phyloP scores from a whole-genome alignment of 2,113 vertebrate genomes.

The Neomonachus schauinslandi region DNA sequence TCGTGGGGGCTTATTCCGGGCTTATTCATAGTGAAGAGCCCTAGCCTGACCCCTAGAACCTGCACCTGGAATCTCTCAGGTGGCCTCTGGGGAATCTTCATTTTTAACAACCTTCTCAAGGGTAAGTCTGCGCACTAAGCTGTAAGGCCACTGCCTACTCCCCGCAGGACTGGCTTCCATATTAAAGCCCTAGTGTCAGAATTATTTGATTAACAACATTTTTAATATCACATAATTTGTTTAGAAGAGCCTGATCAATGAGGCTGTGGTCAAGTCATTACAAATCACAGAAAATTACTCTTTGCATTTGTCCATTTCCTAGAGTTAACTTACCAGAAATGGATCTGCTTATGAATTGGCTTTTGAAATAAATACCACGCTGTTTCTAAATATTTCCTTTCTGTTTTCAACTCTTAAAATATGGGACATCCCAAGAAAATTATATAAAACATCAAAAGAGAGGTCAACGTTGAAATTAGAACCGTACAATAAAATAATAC shows the following conservation, averaged over 20 bases:
- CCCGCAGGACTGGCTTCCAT: not conserved
- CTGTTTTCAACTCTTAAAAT: constrained; percentile 44
- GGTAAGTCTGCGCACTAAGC: not conserved
- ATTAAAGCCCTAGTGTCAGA: not conserved
- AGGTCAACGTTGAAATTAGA: constrained; percentile 41
- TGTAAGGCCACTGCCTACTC: not conserved
- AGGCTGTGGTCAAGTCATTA: constrained; percentile 4
- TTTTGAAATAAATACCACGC: constrained; percentile 49
- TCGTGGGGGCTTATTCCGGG: not conserved
- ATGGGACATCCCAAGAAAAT: constrained; percentile 12
- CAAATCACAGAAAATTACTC: constrained; percentile 24
- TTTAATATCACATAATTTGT: constrained; percentile 46
- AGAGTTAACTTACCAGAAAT: constrained; percentile 46
- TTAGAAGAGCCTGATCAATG: constrained; percentile 35
- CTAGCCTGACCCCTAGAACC: not conserved
- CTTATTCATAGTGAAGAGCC: not conserved
- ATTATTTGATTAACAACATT: not conserved
- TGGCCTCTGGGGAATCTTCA: not conserved
- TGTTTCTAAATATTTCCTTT: constrained; percentile 40
- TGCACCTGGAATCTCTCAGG: not conserved
- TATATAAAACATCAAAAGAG: constrained; percentile 36
- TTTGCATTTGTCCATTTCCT: not conserved
- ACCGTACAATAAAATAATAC: not conserved
- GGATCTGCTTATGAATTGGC: not conserved
- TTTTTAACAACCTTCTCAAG: not conserved